A percentile compares a stretch with the other conserved stretches of the same genome.
Conservation (phyloP, 2,797 vertebrate genomes). For the Acestrorhynchus altus region DNA sequence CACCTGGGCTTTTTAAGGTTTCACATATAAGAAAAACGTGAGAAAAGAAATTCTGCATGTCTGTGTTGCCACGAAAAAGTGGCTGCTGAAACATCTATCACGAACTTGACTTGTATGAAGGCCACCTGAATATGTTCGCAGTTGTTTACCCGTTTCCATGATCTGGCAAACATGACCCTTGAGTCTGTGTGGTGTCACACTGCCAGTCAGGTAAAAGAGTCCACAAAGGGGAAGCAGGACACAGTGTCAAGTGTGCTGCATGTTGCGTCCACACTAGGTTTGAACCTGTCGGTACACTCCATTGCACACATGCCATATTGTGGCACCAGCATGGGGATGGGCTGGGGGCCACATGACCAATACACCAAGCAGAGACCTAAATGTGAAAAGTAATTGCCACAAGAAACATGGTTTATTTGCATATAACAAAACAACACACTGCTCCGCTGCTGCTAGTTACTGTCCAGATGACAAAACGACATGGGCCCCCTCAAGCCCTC, state of each 20-base stretch:
- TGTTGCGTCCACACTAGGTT: no score
- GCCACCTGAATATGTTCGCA: conserved; percentile 8
- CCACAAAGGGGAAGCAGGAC: neutral
- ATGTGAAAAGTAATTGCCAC: no score
- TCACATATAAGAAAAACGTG: conserved; percentile 7
- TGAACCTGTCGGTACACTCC: no score
- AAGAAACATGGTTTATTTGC: no score
- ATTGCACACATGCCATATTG: no score
- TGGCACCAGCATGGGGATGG: no score
- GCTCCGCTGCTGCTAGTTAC: no score
- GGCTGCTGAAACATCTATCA: neutral
- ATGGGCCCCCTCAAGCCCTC: no score
- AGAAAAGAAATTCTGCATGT: conserved; percentile 20
- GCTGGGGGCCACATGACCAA: no score
- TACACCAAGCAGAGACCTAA: no score
- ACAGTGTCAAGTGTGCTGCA: neutral
- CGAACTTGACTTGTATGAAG: conserved; percentile 11
- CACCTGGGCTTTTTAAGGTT: conserved; percentile 8
- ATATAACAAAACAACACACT: no score
- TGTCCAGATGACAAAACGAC: no score
- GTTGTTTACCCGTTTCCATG: conserved; percentile 44
- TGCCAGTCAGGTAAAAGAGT: neutral
- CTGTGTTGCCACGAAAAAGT: neutral
- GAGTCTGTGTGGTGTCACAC: conserved; percentile 22
- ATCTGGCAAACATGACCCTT: conserved; percentile 52